Percentiles rank a stretch among this genome's conserved stretches.
phyloP scores from a whole-genome alignment of 1,140 invertebrate genomes.

The Drosophila erecta region DNA sequence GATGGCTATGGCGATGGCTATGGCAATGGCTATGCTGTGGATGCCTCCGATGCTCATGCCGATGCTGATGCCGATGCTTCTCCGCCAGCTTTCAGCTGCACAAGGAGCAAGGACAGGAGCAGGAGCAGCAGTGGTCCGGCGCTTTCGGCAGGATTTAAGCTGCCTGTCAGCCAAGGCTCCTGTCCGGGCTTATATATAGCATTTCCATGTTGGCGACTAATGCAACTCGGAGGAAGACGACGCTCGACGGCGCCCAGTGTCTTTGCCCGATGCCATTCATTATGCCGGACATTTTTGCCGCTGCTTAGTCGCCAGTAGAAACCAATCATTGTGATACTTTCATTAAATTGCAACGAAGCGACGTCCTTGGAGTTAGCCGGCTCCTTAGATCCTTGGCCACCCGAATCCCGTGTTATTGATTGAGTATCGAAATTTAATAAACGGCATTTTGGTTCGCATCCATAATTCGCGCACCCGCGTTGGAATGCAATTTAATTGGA shows the following conservation, averaged over 20 bases:
- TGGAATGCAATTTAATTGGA: conserved; percentile 77
- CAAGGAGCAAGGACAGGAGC: not conserved
- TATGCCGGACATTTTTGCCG: conserved; percentile 80
- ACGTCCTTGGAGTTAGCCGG: not conserved
- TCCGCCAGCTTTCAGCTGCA: conserved; percentile 18
- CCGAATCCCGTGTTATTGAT: conserved; percentile 49
- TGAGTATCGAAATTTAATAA: conserved; percentile 71
- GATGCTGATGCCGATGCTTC: conserved; percentile 29
- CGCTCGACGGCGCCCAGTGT: conserved; percentile 67
- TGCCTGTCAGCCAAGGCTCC: conserved; percentile 75
- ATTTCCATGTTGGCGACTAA: conserved; percentile 82
- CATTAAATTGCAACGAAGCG: conserved; percentile 66
- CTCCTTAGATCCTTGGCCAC: no score
- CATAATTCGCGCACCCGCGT: conserved; percentile 58
- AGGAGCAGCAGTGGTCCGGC: conserved; percentile 23
- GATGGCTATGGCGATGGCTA: conserved; percentile 1
- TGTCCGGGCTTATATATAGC: conserved; percentile 70
- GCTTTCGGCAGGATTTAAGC: conserved; percentile 81
- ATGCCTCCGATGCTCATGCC: conserved; percentile 11
- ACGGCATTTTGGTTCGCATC: conserved; percentile 48
- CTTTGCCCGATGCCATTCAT: conserved; percentile 79
- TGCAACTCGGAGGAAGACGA: conserved; percentile 65
- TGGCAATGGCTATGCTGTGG: conserved; percentile 5
- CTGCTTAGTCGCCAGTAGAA: conserved; percentile 76
- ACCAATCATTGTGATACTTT: conserved; percentile 83